Conservation (phyloP, 2,113 vertebrate species). For the Callorhinus ursinus region DNA sequence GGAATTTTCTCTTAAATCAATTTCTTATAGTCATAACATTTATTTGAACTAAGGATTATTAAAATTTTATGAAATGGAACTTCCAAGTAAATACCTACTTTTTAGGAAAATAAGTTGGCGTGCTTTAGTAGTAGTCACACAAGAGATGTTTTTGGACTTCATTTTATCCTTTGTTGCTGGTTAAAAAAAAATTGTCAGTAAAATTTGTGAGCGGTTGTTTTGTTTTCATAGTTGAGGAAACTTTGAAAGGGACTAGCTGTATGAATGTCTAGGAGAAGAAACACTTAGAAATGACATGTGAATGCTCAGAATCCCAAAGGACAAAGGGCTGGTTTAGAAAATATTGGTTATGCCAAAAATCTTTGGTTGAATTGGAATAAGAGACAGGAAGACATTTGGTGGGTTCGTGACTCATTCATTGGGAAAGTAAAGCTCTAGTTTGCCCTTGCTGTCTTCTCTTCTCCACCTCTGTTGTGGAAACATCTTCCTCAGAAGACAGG, state of each 20-base stretch:
- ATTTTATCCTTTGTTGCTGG: background rate
- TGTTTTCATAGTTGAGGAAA: background rate
- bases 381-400: background rate
- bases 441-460: background rate
- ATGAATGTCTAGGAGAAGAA: background rate
- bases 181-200: constrained; percentile 10
- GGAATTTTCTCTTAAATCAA: constrained; percentile 1
- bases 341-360: background rate
- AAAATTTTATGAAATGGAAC: constrained; percentile 15
- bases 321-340: background rate
- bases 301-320: background rate
- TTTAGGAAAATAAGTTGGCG: background rate
- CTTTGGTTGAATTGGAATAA: background rate
- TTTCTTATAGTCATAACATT: background rate
- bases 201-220: background rate
- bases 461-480: background rate
- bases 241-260: background rate
- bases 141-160: background rate
- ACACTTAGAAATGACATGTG: constrained; percentile 22
- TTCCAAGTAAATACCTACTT: constrained; percentile 28
- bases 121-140: background rate
- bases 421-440: background rate
- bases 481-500: background rate
- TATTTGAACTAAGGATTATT: constrained; percentile 19
- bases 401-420: background rate